A percentile compares a stretch with the other conserved stretches of the same genome.
Evolutionary conservation across 1,140 invertebrate genomes (phyloP).

Genomic region (Triops cancriformis): DNA sequence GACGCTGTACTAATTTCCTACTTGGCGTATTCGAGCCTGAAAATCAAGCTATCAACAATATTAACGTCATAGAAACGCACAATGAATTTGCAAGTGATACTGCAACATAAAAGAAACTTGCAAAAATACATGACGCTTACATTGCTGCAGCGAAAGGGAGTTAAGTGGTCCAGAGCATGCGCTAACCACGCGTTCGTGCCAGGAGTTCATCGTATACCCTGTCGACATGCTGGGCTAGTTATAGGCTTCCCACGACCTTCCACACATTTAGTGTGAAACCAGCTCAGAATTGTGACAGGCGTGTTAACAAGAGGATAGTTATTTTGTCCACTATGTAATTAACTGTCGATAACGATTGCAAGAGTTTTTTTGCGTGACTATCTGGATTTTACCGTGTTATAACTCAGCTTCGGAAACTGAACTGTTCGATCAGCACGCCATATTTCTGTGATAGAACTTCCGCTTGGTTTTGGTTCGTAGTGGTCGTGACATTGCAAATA

Average conservation of each 20-base stretch:
- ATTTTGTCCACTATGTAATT: neutral
- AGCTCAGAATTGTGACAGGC: neutral
- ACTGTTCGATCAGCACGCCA: no score
- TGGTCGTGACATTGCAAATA: no score
- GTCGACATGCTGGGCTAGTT: neutral
- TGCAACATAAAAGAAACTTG: neutral
- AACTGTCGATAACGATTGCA: neutral
- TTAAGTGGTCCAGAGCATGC: neutral
- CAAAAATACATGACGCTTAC: neutral
- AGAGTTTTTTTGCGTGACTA: neutral
- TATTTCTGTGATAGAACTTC: no score
- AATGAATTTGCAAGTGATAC: neutral
- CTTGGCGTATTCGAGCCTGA: no score
- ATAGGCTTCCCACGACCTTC: conserved; percentile 3
- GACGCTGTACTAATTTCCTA: no score
- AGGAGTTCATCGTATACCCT: neutral
- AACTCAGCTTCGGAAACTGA: no score
- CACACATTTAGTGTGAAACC: neutral
- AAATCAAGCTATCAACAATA: no score
- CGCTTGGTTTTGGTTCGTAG: no score
- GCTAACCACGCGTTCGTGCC: neutral
- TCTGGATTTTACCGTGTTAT: neutral
- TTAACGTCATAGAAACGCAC: no score
- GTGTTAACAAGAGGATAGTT: neutral
- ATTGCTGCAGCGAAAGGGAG: neutral